These are phyloP conservation scores for Machimus atricapillus DNA, from an alignment of 2,888 invertebrate species.

Conservation along the genomic window DNA sequence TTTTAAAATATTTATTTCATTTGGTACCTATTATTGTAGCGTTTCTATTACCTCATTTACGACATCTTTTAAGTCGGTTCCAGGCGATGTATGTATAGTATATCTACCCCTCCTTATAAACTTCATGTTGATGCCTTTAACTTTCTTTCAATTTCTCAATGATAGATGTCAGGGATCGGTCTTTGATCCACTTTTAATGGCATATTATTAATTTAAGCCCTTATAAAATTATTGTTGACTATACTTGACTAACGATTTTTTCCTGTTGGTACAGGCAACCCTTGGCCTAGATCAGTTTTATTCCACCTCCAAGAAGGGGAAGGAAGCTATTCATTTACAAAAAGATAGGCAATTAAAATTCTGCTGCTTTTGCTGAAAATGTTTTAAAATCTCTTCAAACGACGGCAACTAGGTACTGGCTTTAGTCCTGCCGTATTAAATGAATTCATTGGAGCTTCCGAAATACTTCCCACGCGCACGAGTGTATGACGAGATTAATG, in stretches of 20 bases:
- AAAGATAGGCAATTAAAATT: not conserved
- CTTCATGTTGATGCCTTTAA: too few species aligned
- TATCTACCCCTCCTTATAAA: too few species aligned
- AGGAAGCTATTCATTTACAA: not conserved
- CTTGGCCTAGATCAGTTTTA: not conserved
- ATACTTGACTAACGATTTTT: not conserved
- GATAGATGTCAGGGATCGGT: too few species aligned
- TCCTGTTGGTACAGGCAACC: not conserved
- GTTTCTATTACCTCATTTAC: too few species aligned
- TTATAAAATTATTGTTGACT: not conserved
- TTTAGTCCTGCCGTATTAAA: not conserved
- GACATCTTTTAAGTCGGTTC: too few species aligned
- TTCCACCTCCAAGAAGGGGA: not conserved
- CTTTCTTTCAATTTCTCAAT: too few species aligned
- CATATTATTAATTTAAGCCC: not conserved
- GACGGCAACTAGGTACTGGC: not conserved
- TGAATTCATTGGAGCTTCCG: not conserved
- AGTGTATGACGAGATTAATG: conserved; percentile 31
- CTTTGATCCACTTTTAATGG: too few species aligned
- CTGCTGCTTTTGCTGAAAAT: not conserved
- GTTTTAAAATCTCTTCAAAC: not conserved
- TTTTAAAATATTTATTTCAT: too few species aligned
- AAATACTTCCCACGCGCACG: not conserved
- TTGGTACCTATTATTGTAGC: too few species aligned
- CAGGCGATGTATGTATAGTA: too few species aligned